Evolutionary conservation across 2,888 invertebrate genomes (phyloP).

Genomic region (Caprella mutica): DNA sequence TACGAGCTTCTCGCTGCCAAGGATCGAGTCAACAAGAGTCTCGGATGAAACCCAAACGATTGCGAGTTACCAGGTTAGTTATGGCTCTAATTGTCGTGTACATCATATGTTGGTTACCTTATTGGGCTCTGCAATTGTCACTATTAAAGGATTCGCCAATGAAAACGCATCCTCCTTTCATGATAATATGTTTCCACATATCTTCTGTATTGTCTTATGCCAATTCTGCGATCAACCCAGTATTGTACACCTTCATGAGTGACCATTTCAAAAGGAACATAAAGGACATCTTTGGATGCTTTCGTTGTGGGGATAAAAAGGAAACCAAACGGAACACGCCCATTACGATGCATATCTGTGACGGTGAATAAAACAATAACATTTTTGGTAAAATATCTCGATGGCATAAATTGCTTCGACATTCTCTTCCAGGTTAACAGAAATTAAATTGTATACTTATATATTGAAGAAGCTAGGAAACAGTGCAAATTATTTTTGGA

Average conservation of each 20-base stretch:
- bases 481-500: no score
- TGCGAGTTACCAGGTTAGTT: slow-evolving; percentile 83
- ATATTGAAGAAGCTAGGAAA: no score
- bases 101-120: slow-evolving; percentile 81
- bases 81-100: slow-evolving; percentile 83
- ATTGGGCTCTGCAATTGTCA: slow-evolving; percentile 78
- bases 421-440: no score
- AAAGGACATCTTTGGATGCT: no score
- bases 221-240: slow-evolving; percentile 82
- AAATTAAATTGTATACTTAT: no score
- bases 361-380: no score
- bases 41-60: slow-evolving; percentile 74
- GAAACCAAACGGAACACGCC: no score
- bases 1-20: no score
- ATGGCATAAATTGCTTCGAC: no score
- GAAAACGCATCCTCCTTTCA: slow-evolving; percentile 58
- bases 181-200: slow-evolving; percentile 66
- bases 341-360: no score
- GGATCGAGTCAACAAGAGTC: slow-evolving; percentile 75
- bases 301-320: no score
- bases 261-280: slow-evolving; percentile 93
- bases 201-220: slow-evolving; percentile 73
- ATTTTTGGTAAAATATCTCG: no score
- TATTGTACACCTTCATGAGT: slow-evolving; percentile 69
- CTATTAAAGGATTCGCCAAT: slow-evolving; percentile 60